Evolutionary conservation across 2,888 invertebrate species (phyloP).

Genomic region (Laspeyria flexula): DNA sequence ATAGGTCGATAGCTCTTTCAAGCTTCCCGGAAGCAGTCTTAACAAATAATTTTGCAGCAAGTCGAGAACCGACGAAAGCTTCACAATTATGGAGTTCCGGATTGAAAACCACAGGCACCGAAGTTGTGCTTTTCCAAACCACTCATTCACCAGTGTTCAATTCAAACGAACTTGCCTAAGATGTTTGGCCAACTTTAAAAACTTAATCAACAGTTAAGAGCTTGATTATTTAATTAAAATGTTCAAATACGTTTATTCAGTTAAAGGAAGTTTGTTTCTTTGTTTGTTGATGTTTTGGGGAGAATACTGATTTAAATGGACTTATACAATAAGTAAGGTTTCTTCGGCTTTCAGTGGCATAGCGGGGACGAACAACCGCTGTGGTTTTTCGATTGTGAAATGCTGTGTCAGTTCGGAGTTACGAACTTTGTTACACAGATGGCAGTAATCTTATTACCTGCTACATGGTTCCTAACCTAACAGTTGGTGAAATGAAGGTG

Average conservation of each 20-base stretch:
- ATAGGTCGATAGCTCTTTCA: no score
- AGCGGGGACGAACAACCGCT: no score
- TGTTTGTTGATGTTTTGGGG: neutral
- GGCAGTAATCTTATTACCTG: no score
- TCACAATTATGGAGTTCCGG: slow-evolving; percentile 8
- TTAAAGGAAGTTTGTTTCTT: neutral
- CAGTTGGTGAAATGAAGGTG: no score
- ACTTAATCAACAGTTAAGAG: slow-evolving; percentile 35
- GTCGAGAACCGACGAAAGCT: no score
- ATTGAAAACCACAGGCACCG: slow-evolving; percentile 7
- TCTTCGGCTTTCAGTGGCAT: no score
- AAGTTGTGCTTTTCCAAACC: slow-evolving; percentile 19
- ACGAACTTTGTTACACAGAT: no score
- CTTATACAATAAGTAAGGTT: neutral
- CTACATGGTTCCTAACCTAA: no score
- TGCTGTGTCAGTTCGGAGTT: no score
- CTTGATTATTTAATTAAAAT: slow-evolving; percentile 31
- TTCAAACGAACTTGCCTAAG: slow-evolving; percentile 26
- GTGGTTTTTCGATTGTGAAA: no score
- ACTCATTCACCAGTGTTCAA: slow-evolving; percentile 15
- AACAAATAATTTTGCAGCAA: slow-evolving; percentile 1
- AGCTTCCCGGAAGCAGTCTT: no score
- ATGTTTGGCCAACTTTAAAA: slow-evolving; percentile 30
- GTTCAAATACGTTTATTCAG: slow-evolving; percentile 14
- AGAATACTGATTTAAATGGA: neutral